Evolutionary conservation across 37 sponge, comb jelly and placozoan genomes (phyloP), one percentile per base, ranked within the genome.

Genomic region (Amphimedon queenslandica): DNA sequence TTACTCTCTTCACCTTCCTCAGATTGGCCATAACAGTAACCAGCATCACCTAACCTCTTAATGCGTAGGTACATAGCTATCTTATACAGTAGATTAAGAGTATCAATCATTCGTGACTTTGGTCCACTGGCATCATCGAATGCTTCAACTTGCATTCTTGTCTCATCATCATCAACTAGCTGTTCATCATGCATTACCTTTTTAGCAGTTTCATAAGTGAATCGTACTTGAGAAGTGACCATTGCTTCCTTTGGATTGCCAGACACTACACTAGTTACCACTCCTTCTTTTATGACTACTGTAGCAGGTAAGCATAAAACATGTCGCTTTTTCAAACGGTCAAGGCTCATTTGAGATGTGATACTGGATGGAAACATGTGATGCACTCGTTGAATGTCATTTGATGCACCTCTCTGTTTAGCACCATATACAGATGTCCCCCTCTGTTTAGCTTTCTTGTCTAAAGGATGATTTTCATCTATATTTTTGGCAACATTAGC

Each of bases 361-460:
- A 25, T n/a, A 60, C 5, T 25, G 21, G 61, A 11, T 60, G 61
- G 61, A 25, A 60, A 6, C 61, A 60, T 60, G 28, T 60, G 21
- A 11, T 6, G 28, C 5, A 11, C 8, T 8, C 8, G 13, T 47
- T 13, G 13, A n/a, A n/a, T n/a, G n/a, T n/a, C n/a, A n/a, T n/a
- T n/a, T n/a, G n/a, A n/a, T n/a, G n/a, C n/a, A n/a, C n/a, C n/a
- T 18, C 13, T 47, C 13, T 47, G 53, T 28, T 55, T 55, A 8
- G 60, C 47, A 1, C 58, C 67, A 70, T 85, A 90, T 0, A 85
- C 75, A 27, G 87, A 72, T 25, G 42, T 29, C 0, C 82, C 75
- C 23, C 33, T 38, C 5, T 31, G 1, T 0, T 25, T 0, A 27
- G 91, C 87, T 40, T 1, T 13, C 33, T 55, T 61, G 37, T 90